Conservation (phyloP, 2,888 invertebrate species). For the Pharmacophagus antenor region DNA sequence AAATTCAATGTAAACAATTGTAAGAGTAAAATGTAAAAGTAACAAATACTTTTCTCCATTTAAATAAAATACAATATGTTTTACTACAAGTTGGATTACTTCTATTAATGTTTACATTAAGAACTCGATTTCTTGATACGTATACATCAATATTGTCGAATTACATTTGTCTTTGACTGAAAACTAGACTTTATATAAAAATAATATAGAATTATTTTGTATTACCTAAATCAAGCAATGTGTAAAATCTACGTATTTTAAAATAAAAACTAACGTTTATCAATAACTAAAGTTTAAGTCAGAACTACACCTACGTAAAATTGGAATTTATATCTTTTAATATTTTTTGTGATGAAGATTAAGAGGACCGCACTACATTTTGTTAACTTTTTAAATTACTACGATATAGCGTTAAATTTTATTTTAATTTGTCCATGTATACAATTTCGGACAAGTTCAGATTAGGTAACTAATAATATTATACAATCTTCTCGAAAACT, state of each 20-base stretch:
- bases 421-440: not conserved
- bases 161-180: too few species aligned
- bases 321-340: not conserved
- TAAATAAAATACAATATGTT: not conserved
- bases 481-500: too few species aligned
- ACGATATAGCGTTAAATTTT: too few species aligned
- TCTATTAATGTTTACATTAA: too few species aligned
- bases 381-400: not conserved
- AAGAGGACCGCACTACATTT: not conserved
- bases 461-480: not conserved
- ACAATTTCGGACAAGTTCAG: not conserved
- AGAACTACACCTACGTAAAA: not conserved
- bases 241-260: too few species aligned
- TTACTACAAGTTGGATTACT: too few species aligned
- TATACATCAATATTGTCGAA: too few species aligned
- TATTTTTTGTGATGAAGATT: not conserved
- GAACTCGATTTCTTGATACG: too few species aligned
- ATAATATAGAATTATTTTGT: too few species aligned
- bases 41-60: not conserved
- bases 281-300: not conserved
- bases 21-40: not conserved
- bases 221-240: too few species aligned
- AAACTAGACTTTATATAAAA: too few species aligned
- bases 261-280: too few species aligned
- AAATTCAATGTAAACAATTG: conserved; percentile 14